Base-by-base conservation (phyloP, 1,140 invertebrate species). In the Euwallacea fornicatus region DNA sequence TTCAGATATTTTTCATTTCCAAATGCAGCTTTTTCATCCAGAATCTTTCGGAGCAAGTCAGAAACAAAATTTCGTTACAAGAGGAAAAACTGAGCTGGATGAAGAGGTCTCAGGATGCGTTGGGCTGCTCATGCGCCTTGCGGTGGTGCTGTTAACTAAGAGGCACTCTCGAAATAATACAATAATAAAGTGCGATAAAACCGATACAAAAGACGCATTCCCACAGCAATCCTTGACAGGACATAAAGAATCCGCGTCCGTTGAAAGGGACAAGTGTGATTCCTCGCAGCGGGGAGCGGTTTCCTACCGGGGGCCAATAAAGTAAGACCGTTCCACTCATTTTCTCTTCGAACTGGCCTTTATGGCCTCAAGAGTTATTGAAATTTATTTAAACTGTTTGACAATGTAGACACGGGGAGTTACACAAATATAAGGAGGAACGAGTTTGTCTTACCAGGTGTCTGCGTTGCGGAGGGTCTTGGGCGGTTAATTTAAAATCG, bases 241-340 rank as follows among this genome's bases (percentile, higher is more conserved):
- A 61, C 64, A 76, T 76, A 76, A 76, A 76, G 67, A 74, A 72
- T 74, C 70, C 60, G 16, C 64, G 62, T 71, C 47, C 75, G 75
- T 73, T 76, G 75, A 76, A 76, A 76, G 73, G 73, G 73, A 76
- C 73, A 73, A 75, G 75, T 75, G 75, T 74, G 75, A 75, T 73
- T 65, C 60, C 44, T 42, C 73, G 42, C 75, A 43, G 66, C 75
- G 68, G 75, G 75, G 7, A 59, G 60, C 53, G 54, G 54, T 53
- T 65, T 55, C 67, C 73, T 65, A 66, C 75, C 64, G 62, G 50
- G 71, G 56, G 58, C 73, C 68, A 73, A 75, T 76, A 76, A 76
- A 76, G 74, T 74, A 75, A 76, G 72, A 76, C 64, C 55, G 55
- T 67, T 58, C 64, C 61, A 61, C 64, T 74, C 71, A 62, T 72